Evolutionary conservation across 2,797 vertebrate species (phyloP), one percentile per base, ranked within the genome.

Genomic region (Gastrophryne carolinensis): DNA sequence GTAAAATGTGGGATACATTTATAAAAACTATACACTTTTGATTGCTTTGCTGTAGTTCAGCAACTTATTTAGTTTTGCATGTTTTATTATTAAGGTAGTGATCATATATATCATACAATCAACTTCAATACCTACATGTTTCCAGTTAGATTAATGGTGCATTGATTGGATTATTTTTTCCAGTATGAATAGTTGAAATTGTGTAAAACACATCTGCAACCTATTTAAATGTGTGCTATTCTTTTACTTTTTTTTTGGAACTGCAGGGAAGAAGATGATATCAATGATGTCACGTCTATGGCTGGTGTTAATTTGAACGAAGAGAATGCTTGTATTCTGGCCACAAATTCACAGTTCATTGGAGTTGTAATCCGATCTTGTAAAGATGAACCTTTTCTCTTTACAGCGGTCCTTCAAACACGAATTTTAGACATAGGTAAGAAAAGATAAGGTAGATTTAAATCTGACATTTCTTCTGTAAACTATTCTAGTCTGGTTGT

Each of bases 261-360:
- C 17, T 24, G 67, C 81, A 95, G 93, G 80, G 90, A 93, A 21
- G 93, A 95, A 82, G 93, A 95, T 83, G 93, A 95, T 78, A 86
- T 95, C 79, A 95, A 94, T 81, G 94, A 95, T 81, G 94, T 95
- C 81, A 88, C 94, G 65, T 93, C 91, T 70, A 94, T 95, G 94
- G 93, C 94, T 41, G 94, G 92, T 0, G 87, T 95, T 79, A 95
- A 83, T 77, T 81, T 95, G 66, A 90, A 5, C 0, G 94, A 95
- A 82, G 94, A 95, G 83, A 92, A 81, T 0, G 87, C 86, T 0
- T 85, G 87, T 73, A 92, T 94, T 83, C 86, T 93, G 78, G 83
- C 89, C 56, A 79, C 90, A 34, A 85, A 87, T 76, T 90, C 91
- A 11, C 87, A 89, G 50, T 67, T 90, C 2, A 84, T 96, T 47